Evolutionary conservation across 2,888 invertebrate species (phyloP).

Genomic region (Automeris io): DNA sequence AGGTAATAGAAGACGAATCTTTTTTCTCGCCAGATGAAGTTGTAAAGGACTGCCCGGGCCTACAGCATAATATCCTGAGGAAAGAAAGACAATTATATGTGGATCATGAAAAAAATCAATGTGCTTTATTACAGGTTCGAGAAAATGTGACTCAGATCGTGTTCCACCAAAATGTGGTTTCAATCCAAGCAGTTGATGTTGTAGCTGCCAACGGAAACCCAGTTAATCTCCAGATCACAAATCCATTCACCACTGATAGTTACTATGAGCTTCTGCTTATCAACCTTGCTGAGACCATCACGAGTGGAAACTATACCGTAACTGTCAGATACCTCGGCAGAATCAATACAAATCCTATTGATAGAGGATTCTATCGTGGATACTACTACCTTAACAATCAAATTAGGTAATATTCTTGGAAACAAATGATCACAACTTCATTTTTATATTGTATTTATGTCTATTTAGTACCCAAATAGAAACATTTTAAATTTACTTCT

Average conservation of each 20-base stretch:
- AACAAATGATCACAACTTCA: too few relatives aligned
- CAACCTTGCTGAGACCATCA: slow-evolving; percentile 38
- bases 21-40: too few relatives aligned
- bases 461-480: too few relatives aligned
- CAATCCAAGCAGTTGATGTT: slow-evolving; percentile 39
- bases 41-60: too few relatives aligned
- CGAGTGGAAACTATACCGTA: slow-evolving; percentile 45
- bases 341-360: slow-evolving; percentile 55
- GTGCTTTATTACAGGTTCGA: slow-evolving; percentile 30
- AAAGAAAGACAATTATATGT: too few relatives aligned
- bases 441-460: too few relatives aligned
- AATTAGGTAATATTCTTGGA: slow-evolving; percentile 32
- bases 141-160: slow-evolving; percentile 52
- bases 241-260: slow-evolving; percentile 40
- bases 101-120: background rate
- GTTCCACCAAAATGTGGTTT: slow-evolving; percentile 56
- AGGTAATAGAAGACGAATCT: too few relatives aligned
- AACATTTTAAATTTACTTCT: too few relatives aligned
- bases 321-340: slow-evolving; percentile 40
- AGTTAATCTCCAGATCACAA: slow-evolving; percentile 33
- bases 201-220: slow-evolving; percentile 21
- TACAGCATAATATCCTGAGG: too few relatives aligned
- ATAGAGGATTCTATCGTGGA: slow-evolving; percentile 65
- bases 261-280: slow-evolving; percentile 53
- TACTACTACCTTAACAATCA: slow-evolving; percentile 46